Conservation (phyloP, 2,113 vertebrate species). For the Rhinolophus sinicus region DNA sequence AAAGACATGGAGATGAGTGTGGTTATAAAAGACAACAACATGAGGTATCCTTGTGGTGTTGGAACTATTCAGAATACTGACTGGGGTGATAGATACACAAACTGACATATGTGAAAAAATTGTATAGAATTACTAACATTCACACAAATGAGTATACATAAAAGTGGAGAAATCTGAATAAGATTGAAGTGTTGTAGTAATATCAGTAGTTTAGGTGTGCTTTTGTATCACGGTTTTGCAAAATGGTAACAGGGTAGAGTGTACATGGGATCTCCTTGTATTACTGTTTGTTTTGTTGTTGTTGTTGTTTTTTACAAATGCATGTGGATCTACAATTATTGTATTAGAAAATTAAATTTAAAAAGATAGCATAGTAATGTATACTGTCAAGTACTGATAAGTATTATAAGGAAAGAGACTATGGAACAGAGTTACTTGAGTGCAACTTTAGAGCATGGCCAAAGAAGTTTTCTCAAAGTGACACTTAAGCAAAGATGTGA, state of each 20-base stretch:
- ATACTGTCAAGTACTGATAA: too few relatives aligned
- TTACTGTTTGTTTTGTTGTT: too few relatives aligned
- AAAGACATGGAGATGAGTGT: background rate
- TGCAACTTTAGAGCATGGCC: background rate
- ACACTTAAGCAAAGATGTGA: background rate
- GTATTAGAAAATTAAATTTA: background rate
- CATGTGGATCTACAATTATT: background rate
- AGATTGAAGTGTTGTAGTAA: background rate
- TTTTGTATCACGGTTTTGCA: background rate
- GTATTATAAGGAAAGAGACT: background rate
- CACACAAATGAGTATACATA: background rate
- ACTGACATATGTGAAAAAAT: background rate
- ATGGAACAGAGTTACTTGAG: background rate
- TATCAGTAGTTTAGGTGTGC: background rate
- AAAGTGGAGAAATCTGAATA: background rate
- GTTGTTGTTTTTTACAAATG: background rate
- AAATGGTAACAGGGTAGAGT: background rate
- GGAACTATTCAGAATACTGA: background rate
- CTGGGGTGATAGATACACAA: background rate
- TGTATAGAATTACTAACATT: background rate
- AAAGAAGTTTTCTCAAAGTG: background rate
- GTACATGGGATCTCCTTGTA: background rate
- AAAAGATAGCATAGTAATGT: background rate
- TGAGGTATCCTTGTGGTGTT: background rate
- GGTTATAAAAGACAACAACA: background rate